Evolutionary conservation across 2,797 vertebrate genomes (phyloP).

Genomic region (Protosalanx chinensis): DNA sequence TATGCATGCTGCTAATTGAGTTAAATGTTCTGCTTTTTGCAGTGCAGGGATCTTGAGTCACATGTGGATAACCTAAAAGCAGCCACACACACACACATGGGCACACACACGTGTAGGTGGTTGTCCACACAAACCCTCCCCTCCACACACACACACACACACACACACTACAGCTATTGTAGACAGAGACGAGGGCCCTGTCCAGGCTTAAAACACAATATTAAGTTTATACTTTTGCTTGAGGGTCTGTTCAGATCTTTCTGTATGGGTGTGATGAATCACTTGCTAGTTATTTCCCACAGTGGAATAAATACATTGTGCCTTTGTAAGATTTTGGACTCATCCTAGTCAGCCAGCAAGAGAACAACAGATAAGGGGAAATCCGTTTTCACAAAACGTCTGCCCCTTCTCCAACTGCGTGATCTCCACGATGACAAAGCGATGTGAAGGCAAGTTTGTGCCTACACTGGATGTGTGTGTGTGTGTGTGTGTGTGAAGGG

Average conservation of each 20-base stretch:
- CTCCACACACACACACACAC: no score
- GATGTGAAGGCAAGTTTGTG: constrained; percentile 10
- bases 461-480: constrained; percentile 2
- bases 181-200: background rate
- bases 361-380: constrained; percentile 23
- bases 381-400: constrained; percentile 43
- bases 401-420: constrained; percentile 42
- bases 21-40: constrained; percentile 75
- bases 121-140: constrained; percentile 1
- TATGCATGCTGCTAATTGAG: constrained; percentile 78
- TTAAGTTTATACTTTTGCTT: background rate
- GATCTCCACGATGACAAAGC: constrained; percentile 46
- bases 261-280: background rate
- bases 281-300: background rate
- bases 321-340: background rate
- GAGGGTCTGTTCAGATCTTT: constrained; percentile 1
- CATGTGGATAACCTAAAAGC: constrained; percentile 51
- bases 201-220: background rate
- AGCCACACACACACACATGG: constrained; percentile 40
- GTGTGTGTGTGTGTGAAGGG: constrained; percentile 18
- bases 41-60: constrained; percentile 56
- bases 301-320: background rate
- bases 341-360: background rate
- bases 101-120: background rate
- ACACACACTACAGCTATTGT: background rate